Base-by-base conservation (phyloP, 2,113 vertebrate genomes). In the Vicugna pacos region DNA sequence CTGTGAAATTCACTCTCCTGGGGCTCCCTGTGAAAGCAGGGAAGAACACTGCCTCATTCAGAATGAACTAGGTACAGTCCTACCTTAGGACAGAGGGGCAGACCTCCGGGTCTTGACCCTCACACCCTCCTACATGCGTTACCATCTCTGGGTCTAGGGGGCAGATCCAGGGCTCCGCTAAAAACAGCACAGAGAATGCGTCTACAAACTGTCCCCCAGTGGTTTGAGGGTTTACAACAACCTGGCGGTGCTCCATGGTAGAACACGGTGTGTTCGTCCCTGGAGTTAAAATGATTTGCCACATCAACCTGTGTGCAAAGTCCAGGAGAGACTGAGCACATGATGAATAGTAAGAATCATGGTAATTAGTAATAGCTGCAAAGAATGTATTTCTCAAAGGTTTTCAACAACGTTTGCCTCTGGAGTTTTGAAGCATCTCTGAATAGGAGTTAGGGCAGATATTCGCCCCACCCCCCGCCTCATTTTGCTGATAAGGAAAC, bases 361-460 rank as follows among this genome's bases (percentile, higher is more conserved):
- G 38, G 38, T 42, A 42, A 42, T 42, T 42, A 70, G 12, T 46
- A 54, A 64, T 11, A 42, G 6, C n/a, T 65, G 76, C 67, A 82
- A 64, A 91, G 20, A 60, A 8, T 9, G 15, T 13, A 32, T 9
- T 81, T 87, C 82, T 93, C n/a, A 58, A 87, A 93, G 46, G 60
- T 89, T 77, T 92, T 52, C 26, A 62, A 67, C 28, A 92, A 15
- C 16, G 72, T 79, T 85, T 81, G 52, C 38, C 50, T 89, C 35
- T 19, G 26, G 50, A 62, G 42, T 58, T 76, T 76, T 10, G 19
- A 92, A 69, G 11, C 54, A 48, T 19, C 50, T 87, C 48, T 84
- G 26, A 72, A 76, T 32, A 92, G 52, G 32, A 76, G 22, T 58
- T 52, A 64, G 54, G 54, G 11, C 20, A 65, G 48, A 84, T 54